phyloP scores from a whole-genome alignment of 2,888 invertebrate genomes.

The Cyclophora albipunctata region DNA sequence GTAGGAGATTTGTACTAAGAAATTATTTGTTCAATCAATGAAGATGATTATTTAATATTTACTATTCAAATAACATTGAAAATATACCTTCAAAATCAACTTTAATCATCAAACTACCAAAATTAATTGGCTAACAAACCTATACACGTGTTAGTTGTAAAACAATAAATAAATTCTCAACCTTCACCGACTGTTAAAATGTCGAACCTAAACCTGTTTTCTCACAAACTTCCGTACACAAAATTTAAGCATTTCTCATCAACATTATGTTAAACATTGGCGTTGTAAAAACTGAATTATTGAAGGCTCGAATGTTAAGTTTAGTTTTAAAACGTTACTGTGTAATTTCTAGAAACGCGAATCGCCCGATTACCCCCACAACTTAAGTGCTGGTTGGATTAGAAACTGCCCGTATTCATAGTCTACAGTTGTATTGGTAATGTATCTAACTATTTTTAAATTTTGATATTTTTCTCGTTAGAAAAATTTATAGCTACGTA shows the following conservation, averaged over 20 bases:
- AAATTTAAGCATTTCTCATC: not conserved
- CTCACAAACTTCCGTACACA: conserved; percentile 10
- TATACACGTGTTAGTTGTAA: no score
- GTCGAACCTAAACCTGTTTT: conserved; percentile 4
- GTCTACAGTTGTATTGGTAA: conserved; percentile 15
- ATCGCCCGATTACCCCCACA: conserved; percentile 64
- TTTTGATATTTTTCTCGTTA: no score
- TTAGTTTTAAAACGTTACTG: conserved; percentile 52
- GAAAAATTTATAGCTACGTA: no score
- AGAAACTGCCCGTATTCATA: conserved; percentile 52
- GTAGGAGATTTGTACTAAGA: no score
- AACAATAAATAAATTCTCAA: conserved; percentile 1
- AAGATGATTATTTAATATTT: no score
- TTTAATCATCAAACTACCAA: no score
- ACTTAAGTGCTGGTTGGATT: conserved; percentile 70
- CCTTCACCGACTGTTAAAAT: conserved; percentile 5
- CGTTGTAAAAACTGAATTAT: conserved; percentile 20
- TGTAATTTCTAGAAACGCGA: conserved; percentile 57
- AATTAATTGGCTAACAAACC: no score
- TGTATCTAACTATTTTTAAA: no score
- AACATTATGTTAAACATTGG: conserved; percentile 8
- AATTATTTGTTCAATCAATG: no score
- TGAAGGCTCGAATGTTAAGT: conserved; percentile 34
- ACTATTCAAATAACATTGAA: no score
- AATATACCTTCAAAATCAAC: no score